Evolutionary conservation across 2,113 vertebrate species (phyloP), one percentile per base, ranked within the genome.

Genomic region (Microcebus ravelobensis): DNA sequence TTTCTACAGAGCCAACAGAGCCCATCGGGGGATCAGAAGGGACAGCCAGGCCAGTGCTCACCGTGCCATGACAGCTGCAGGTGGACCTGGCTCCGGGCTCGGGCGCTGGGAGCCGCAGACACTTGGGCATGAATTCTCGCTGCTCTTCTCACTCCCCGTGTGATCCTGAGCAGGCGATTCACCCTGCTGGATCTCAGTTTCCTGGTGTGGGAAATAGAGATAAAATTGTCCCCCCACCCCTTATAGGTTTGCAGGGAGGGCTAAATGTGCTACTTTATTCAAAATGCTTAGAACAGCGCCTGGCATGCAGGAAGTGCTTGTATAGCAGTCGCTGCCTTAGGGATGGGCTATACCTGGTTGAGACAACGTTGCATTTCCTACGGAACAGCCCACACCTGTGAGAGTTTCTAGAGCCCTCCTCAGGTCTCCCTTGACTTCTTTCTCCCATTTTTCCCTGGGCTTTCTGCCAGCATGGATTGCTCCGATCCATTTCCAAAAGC

Each of bases 1-100:
- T 96, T 84, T 94, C 94, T 93, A 2, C 59, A 67, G 86, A 80
- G 77, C 67, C 70, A 2, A 18, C 21, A 45, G 92, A 74, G 76
- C 80, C 4, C 29, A 48, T 18, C 8, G 15, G 52, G 34, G 71
- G 3, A 13, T 65, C 25, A 6, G 36, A 55, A 82, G 74, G 63
- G 67, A 50, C 0, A 12, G 77, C 79, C 68, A 20, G 74, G 1
- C 45, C 27, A 0, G 36, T 0, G 59, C 55, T 76, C 12, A 23
- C 6, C 1, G 10, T 6, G 8, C 31, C 7, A 0, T 0, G 29
- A 55, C 0, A 25, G 65, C 10, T 3, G 39, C 85, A 71, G 89
- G 74, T 48, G 90, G 34, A 25, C 55, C 4, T 8, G 21, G 23
- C 59, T 27, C 70, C 5, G 65, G 45, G 25, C 2, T 0, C 4